Evolutionary conservation across 2,797 vertebrate species (phyloP).

Genomic region (Enteromius thamalakanensis): DNA sequence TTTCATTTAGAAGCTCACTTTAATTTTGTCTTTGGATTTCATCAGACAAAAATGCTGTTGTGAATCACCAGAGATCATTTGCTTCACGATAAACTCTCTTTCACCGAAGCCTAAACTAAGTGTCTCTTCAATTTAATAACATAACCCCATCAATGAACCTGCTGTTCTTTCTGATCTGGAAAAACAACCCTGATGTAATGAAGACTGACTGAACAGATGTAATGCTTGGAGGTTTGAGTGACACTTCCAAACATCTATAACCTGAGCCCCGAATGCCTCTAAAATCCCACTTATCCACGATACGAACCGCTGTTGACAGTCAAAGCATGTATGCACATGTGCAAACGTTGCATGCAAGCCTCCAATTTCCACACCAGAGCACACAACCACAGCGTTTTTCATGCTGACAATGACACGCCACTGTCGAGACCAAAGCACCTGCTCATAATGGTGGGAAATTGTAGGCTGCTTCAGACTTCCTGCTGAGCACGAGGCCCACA

Average conservation of each 20-base stretch:
- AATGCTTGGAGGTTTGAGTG: slow-evolving; percentile 12
- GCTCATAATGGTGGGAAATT: slow-evolving; percentile 62
- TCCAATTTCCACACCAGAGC: slow-evolving; percentile 48
- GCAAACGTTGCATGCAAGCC: slow-evolving; percentile 46
- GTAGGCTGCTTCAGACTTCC: slow-evolving; percentile 53
- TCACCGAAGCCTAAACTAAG: not conserved
- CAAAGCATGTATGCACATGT: slow-evolving; percentile 48
- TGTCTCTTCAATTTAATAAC: slow-evolving; percentile 33
- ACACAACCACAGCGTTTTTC: slow-evolving; percentile 40
- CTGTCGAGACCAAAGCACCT: slow-evolving; percentile 57
- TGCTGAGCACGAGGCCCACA: slow-evolving; percentile 48
- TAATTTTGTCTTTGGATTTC: slow-evolving; percentile 24
- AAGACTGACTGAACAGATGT: slow-evolving; percentile 4
- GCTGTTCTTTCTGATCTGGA: slow-evolving; percentile 21
- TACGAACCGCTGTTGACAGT: slow-evolving; percentile 2
- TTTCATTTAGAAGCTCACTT: slow-evolving; percentile 7
- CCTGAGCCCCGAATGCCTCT: not conserved
- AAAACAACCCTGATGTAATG: slow-evolving; percentile 16
- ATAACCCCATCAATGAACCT: slow-evolving; percentile 12
- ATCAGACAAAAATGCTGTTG: slow-evolving; percentile 23
- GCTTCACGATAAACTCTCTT: not conserved
- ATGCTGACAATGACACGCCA: slow-evolving; percentile 58
- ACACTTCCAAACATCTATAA: slow-evolving; percentile 11
- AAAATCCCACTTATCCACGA: slow-evolving; percentile 34
- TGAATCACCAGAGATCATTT: not conserved